A percentile compares a stretch with the other conserved stretches of the same genome.
phyloP scores from a whole-genome alignment of 2,797 vertebrate genomes.

The Cyprinella venusta region DNA sequence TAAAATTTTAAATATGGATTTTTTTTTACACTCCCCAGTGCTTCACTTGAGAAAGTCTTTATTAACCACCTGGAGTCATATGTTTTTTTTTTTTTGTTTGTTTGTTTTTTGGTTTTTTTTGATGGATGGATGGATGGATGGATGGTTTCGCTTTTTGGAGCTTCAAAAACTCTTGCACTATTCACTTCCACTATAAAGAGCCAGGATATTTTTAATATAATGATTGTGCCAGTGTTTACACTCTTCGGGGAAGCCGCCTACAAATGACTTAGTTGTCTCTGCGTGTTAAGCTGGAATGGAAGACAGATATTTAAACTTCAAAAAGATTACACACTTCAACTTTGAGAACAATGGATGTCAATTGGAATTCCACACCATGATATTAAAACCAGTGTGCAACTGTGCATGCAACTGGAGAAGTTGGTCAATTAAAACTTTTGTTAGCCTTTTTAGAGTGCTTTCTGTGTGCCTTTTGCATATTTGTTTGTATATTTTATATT shows the following conservation, averaged over 20 bases:
- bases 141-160: no score
- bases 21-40: no score
- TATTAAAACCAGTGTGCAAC: neutral
- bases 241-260: neutral
- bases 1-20: no score
- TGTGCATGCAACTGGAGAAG: neutral
- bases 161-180: no score
- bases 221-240: neutral
- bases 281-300: neutral
- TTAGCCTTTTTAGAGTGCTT: neutral
- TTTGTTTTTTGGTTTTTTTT: no score
- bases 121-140: no score
- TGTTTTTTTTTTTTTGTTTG: no score
- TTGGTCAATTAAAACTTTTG: neutral
- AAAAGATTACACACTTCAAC: neutral
- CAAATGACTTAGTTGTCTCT: neutral
- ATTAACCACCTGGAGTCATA: no score
- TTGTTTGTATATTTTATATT: neutral
- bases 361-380: neutral
- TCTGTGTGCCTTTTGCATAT: neutral
- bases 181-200: no score
- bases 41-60: no score
- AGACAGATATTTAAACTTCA: conserved; percentile 7
- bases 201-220: no score
- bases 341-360: neutral